phyloP scores from a whole-genome alignment of 2,888 invertebrate genomes.

The Flexamia atlantica region DNA sequence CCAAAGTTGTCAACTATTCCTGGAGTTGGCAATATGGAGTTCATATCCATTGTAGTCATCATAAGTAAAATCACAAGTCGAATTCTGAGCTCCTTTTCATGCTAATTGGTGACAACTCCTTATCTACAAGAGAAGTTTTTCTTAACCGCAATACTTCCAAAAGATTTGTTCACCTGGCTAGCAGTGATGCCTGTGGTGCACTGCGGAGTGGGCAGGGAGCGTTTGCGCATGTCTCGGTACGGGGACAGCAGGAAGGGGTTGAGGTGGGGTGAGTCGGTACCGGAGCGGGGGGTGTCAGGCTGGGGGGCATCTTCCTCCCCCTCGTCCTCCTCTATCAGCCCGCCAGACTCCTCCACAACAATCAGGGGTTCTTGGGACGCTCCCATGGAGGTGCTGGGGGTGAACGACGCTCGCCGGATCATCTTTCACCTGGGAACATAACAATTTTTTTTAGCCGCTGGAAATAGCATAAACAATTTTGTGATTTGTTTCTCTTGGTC shows the following conservation, averaged over 20 bases:
- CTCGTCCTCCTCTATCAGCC: constrained; percentile 82
- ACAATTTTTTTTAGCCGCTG: background rate
- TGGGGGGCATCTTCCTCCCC: constrained; percentile 74
- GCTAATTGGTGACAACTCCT: too few species aligned
- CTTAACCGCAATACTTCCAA: too few species aligned
- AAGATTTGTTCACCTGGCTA: constrained; percentile 83
- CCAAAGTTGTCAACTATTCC: too few species aligned
- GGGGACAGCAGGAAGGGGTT: constrained; percentile 91
- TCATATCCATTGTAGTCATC: too few species aligned
- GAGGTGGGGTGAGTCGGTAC: constrained; percentile 83
- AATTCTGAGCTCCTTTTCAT: too few species aligned
- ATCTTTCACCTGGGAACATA: constrained; percentile 70
- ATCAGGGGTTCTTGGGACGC: constrained; percentile 84
- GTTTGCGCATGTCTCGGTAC: constrained; percentile 88
- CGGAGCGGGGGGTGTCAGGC: constrained; percentile 78
- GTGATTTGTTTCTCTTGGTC: too few species aligned
- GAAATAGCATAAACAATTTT: too few species aligned
- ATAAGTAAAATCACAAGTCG: too few species aligned
- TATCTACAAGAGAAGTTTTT: too few species aligned
- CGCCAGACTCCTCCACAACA: constrained; percentile 88
- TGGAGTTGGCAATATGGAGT: too few species aligned
- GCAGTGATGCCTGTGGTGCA: constrained; percentile 92
- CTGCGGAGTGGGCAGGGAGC: constrained; percentile 90
- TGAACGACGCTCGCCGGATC: constrained; percentile 84
- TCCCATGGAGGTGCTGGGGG: constrained; percentile 77